Base-by-base conservation (phyloP, 2,888 invertebrate genomes). In the Leucophora obtusa region DNA sequence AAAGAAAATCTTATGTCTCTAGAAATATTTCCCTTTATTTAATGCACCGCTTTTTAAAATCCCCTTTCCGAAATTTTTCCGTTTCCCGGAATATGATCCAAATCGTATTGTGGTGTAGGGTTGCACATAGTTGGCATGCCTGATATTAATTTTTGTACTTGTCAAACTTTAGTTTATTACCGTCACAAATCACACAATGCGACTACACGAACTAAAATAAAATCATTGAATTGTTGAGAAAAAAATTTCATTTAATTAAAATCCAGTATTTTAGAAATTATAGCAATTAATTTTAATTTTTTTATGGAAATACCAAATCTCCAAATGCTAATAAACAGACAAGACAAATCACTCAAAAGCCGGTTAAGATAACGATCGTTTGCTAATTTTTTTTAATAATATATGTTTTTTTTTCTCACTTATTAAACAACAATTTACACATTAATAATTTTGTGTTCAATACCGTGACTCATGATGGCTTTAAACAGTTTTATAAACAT, bases 161-260 rank as follows among this genome's bases (percentile, higher is more conserved):
- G n/a, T n/a, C n/a, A n/a, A n/a, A n/a, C n/a, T n/a, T n/a, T n/a
- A n/a, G n/a, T n/a, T n/a, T n/a, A n/a, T n/a, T n/a, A n/a, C n/a
- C n/a, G n/a, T n/a, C 28, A 28, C 6, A 28, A 28, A 28, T 28
- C 6, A 7, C 6, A 6, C 6, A 7, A 62, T 54, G 24, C 28
- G 43, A 28, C 38, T n/a, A 28, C 28, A 6, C 21, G 5, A 28
- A 51, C 24, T 60, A 18, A 43, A 38, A 60, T 5, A 1, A 71
- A 62, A 24, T 54, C 54, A 62, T 54, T 71, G 59, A 72, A 63
- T 35, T 63, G 33, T 50, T 47, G 11, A 54, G 17, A 2, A 14
- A 28, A 28, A 28, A 18, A 9, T n/a, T 38, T 9, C 35, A 50
- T 50, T 35, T 9, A 2, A 50, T 50, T n/a, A 51, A 70, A 60